Evolutionary conservation across 2,888 invertebrate genomes (phyloP), one percentile per base, ranked within the genome.

Genomic region (Drosophila sordidula): DNA sequence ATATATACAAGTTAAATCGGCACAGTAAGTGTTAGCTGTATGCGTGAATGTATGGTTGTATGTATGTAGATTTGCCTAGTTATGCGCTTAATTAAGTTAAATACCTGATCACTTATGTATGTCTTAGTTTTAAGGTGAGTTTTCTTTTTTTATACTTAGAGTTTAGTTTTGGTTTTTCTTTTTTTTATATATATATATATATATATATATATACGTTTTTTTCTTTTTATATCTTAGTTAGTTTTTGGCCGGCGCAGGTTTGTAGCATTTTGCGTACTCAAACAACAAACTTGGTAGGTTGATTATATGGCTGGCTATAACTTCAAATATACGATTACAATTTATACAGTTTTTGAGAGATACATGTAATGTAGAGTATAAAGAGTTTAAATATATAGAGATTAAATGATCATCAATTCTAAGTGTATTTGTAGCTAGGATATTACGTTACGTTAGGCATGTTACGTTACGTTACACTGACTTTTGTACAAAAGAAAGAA

Each of bases 191-290:
- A 4, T 16, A 45, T 45, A 8, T 45, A 5, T 69, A 41, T 59
- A 3, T 5, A 18, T 45, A 16, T 41, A 4, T 16, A 45, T 45
- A 8, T 45, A 5, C 12, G n/a, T 55, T 59, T 69, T n/a, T 49
- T 38, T 52, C n/a, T 29, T 54, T 29, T 25, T 49, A 59, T 49
- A 52, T 42, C 81, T 79, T 79, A 71, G 71, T 71, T 81, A 81
- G 82, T 77, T 84, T 85, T 87, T 89, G 90, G 90, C 90, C 90
- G 90, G 90, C 90, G 79, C 90, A 90, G 89, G 75, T 82, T 82
- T 82, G 90, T 90, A 90, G 89, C 90, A 80, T 87, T 84, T 84
- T 84, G 81, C 81, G 84, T 87, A 83, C 79, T 81, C 79, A 83
- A 80, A 79, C 77, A 85, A 85, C 82, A 80, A 83, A 82, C 80